Conservation (phyloP, 2,113 vertebrate species). For the Siniperca chuatsi region DNA sequence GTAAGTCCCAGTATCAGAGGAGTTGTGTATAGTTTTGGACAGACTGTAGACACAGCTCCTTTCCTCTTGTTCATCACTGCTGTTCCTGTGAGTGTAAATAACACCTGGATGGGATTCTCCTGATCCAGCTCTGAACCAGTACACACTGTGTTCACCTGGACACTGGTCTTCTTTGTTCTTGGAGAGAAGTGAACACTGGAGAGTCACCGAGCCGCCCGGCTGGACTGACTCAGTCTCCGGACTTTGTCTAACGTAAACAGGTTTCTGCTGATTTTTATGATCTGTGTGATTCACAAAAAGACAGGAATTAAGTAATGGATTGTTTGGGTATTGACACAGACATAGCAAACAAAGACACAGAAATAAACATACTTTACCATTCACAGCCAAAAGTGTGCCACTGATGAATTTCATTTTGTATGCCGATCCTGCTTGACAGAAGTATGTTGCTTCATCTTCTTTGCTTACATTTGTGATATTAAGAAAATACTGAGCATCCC, state of each 20-base stretch:
- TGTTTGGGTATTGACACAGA: neutral
- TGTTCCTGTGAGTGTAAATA: conserved; percentile 37
- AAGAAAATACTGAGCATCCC: rapidly evolving
- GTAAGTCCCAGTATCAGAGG: too few relatives aligned
- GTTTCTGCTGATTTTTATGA: conserved; percentile 2
- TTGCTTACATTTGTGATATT: conserved; percentile 51
- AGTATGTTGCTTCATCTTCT: conserved; percentile 69
- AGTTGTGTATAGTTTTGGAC: conserved; percentile 36
- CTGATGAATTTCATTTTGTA: rapidly evolving
- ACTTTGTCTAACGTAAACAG: conserved; percentile 19
- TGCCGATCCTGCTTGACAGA: conserved; percentile 48
- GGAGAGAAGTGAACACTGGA: conserved; percentile 66
- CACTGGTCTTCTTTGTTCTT: conserved; percentile 26
- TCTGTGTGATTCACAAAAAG: conserved; percentile 20
- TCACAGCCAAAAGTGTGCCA: conserved; percentile 44
- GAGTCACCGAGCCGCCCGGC: conserved; percentile 18
- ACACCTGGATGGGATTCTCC: neutral
- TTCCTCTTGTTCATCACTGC: neutral
- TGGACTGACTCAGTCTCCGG: neutral
- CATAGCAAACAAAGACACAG: neutral
- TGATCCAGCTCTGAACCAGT: conserved; percentile 56
- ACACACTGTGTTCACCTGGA: conserved; percentile 30
- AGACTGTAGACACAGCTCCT: conserved; percentile 58
- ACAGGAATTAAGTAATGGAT: rapidly evolving
- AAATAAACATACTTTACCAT: conserved; percentile 50